Evolutionary conservation across 2,113 vertebrate species (phyloP), one percentile per base, ranked within the genome.

Genomic region (Pedetes capensis): DNA sequence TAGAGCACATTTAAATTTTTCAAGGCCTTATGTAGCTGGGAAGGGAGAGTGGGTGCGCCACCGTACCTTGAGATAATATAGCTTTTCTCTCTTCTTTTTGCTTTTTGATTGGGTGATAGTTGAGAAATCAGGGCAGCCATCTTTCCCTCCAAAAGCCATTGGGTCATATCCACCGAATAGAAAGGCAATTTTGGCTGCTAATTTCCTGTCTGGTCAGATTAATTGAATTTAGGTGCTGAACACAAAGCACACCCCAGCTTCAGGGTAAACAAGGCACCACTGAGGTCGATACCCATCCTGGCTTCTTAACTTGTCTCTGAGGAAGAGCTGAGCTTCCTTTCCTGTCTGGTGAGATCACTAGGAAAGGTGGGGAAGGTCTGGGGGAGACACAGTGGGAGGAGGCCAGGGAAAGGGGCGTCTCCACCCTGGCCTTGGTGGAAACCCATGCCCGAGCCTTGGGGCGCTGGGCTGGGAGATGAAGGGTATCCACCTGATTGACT

Each of bases 131-230:
- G 87, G 63, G 61, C 75, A 88, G 84, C 72, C 32, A 2, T 95
- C 81, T 92, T 93, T 96, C 71, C 86, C 57, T 85, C 84, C 87
- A 89, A 75, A 69, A 42, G 75, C 85, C 32, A 23, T 29, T 82
- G 88, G 89, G 92, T 95, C 69, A 42, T 85, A 69, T 96, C 92
- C 95, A 93, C 84, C 69, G 61, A 92, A 93, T 75, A 96, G 85
- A 84, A 96, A 96, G 90, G 92, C 81, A 88, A 66, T 95, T 88
- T 86, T 14, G 55, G 20, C 42, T 81, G 85, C 92, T 97, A 91
- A 96, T 96, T 96, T 94, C 69, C 92, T 93, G 94, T 96, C 96
- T 94, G 72, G 72, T 88, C 72, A 90, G 63, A 97, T 92, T 94
- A 91, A 96, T 66, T 96, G 74, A 96, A 96, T 95, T 97, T 78